These are phyloP conservation scores for Xiphias gladius DNA, from an alignment of 2,113 vertebrate genomes.

Conservation along the genomic window DNA sequence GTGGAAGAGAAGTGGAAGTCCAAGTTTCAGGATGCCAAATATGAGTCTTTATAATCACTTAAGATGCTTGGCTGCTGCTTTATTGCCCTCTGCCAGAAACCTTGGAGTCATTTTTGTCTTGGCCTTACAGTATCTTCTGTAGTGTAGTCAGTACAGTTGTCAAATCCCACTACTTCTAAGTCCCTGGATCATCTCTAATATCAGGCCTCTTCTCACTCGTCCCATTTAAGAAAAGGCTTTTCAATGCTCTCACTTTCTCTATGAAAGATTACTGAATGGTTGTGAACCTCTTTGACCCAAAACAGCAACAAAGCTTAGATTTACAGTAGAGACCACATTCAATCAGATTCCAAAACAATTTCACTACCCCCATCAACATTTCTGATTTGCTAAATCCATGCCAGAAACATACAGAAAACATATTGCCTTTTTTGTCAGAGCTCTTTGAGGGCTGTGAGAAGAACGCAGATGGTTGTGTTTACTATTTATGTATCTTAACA, in stretches of 20 bases:
- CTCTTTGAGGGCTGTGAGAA: constrained; percentile 1
- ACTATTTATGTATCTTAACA: constrained; percentile 16
- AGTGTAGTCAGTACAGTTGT: not conserved
- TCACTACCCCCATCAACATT: not conserved
- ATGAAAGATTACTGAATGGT: not conserved
- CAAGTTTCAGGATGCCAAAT: not conserved
- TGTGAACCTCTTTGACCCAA: constrained; percentile 5
- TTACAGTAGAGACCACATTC: not conserved
- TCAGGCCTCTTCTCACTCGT: constrained; percentile 14
- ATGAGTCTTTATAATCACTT: constrained; percentile 29
- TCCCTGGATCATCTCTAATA: constrained; percentile 29
- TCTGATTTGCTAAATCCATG: not conserved
- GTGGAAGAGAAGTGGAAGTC: too few relatives aligned
- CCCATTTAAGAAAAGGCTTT: constrained; percentile 27
- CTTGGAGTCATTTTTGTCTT: not conserved
- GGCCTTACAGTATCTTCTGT: constrained; percentile 5
- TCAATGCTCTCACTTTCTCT: constrained; percentile 14
- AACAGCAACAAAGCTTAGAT: not conserved
- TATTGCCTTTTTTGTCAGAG: not conserved
- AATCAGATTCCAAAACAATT: not conserved
- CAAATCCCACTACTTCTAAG: constrained; percentile 30
- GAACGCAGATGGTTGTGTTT: constrained; percentile 28
- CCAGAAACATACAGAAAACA: not conserved
- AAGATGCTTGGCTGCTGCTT: constrained; percentile 21
- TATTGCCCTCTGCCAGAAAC: constrained; percentile 24